phyloP scores from a whole-genome alignment of 2,113 vertebrate species.

The Brevimyrus niger region DNA sequence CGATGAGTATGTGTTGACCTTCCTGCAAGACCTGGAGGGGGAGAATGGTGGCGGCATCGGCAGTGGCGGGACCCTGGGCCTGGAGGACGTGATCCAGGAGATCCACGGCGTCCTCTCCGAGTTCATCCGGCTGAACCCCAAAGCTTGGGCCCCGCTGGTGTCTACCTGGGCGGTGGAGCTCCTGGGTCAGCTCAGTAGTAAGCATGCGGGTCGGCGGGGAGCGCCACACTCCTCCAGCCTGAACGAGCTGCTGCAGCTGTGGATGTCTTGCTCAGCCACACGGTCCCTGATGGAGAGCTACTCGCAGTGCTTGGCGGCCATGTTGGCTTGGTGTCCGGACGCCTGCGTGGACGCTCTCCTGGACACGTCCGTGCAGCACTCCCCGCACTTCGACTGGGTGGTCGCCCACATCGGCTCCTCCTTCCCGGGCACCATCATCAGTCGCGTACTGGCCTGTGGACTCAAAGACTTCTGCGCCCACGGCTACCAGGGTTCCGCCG shows the following conservation, averaged over 20 bases:
- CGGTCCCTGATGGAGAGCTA: slow-evolving; percentile 87
- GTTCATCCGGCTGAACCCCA: slow-evolving; percentile 75
- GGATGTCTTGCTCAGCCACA: slow-evolving; percentile 87
- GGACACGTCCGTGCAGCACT: slow-evolving; percentile 89
- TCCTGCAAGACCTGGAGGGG: slow-evolving; percentile 66
- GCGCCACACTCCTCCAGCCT: slow-evolving; percentile 78
- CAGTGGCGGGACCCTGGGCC: slow-evolving; percentile 51
- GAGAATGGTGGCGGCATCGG: slow-evolving; percentile 37
- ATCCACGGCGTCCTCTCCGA: slow-evolving; percentile 71
- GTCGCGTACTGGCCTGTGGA: slow-evolving; percentile 81
- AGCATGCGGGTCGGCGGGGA: slow-evolving; percentile 72
- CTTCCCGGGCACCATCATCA: slow-evolving; percentile 90
- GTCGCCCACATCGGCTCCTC: slow-evolving; percentile 92
- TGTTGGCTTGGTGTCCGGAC: slow-evolving; percentile 81
- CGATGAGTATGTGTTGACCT: slow-evolving; percentile 76
- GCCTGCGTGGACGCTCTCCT: slow-evolving; percentile 85
- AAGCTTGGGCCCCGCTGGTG: slow-evolving; percentile 83
- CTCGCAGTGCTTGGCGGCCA: slow-evolving; percentile 81
- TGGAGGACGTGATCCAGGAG: slow-evolving; percentile 83
- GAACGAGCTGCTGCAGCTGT: slow-evolving; percentile 85
- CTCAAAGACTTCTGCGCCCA: slow-evolving; percentile 87
- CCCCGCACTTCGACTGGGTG: slow-evolving; percentile 94
- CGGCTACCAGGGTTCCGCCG: slow-evolving; percentile 50
- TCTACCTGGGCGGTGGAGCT: slow-evolving; percentile 87
- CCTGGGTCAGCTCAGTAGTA: slow-evolving; percentile 89